phyloP scores from a whole-genome alignment of 2,797 vertebrate species.

The Epinephelus malabaricus region DNA sequence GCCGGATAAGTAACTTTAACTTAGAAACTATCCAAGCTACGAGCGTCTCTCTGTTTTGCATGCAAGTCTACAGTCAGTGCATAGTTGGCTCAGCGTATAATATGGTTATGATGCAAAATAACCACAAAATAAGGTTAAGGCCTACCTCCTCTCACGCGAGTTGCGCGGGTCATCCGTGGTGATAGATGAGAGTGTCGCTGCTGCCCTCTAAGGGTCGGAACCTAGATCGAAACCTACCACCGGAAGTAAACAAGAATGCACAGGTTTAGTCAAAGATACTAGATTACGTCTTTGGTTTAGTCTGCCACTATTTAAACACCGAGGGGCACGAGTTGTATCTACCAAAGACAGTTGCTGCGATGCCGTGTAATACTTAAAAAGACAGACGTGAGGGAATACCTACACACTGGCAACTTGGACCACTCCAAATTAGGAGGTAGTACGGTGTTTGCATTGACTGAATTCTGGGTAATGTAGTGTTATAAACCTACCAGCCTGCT shows the following conservation, averaged over 20 bases:
- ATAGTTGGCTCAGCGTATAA: fast-evolving
- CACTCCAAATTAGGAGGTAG: conserved; percentile 16
- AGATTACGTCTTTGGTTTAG: too few species aligned
- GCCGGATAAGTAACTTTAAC: conserved; percentile 19
- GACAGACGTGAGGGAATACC: neutral
- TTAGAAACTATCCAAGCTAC: neutral
- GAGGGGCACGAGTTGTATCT: fast-evolving
- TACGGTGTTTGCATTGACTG: conserved; percentile 4
- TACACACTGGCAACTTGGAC: too few species aligned
- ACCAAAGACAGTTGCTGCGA: fast-evolving
- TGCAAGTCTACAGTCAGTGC: neutral
- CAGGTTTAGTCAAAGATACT: neutral
- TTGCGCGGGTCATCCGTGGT: conserved; percentile 73
- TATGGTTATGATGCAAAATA: neutral
- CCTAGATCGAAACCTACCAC: neutral
- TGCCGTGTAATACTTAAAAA: fast-evolving
- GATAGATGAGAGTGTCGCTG: conserved; percentile 28
- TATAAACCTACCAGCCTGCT: too few species aligned
- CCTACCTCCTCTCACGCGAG: conserved; percentile 78
- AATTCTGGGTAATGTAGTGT: conserved; percentile 54
- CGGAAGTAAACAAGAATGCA: conserved; percentile 29
- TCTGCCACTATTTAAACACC: neutral
- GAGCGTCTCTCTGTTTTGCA: fast-evolving
- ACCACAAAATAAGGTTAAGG: conserved; percentile 41
- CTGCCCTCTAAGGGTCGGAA: conserved; percentile 54